These are phyloP conservation scores for Sebastes nivosus DNA, from an alignment of 2,797 vertebrate species.

Conservation along the genomic window DNA sequence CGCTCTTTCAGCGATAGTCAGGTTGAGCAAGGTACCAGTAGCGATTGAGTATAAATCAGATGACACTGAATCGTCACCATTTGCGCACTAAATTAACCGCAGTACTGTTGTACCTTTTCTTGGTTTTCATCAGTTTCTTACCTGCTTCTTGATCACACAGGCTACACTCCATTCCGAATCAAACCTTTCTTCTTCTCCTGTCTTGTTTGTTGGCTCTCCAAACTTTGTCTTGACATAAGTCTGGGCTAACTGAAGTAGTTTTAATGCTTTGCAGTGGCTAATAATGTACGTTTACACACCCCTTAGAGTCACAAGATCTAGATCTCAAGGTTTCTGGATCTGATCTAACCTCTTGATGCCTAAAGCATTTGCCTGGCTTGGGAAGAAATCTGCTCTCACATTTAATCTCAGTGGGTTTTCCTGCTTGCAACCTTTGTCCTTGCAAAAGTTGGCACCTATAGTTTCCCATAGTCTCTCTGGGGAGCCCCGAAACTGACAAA, in stretches of 20 bases:
- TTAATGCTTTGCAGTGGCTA: conserved; percentile 31
- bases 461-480: neutral
- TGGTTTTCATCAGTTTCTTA: conserved; percentile 32
- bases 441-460: neutral
- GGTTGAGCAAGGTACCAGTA: conserved; percentile 84
- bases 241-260: conserved; percentile 26
- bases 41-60: conserved; percentile 54
- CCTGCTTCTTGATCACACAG: conserved; percentile 46
- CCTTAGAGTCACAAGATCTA: conserved; percentile 15
- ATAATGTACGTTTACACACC: neutral
- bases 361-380: conserved; percentile 23
- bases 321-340: conserved; percentile 1
- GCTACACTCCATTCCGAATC: conserved; percentile 34
- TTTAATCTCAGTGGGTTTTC: conserved; percentile 26
- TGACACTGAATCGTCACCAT: conserved; percentile 8
- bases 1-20: conserved; percentile 90
- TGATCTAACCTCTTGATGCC: conserved; percentile 4
- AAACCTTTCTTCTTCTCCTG: conserved; percentile 25
- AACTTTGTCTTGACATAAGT: conserved; percentile 11
- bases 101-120: neutral
- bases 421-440: conserved; percentile 49
- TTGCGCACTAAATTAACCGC: conserved; percentile 38
- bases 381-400: conserved; percentile 22
- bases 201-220: conserved; percentile 1
- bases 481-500: conserved; percentile 2